Evolutionary conservation across 2,797 vertebrate genomes (phyloP), one percentile per base, ranked within the genome.

Genomic region (Spinus olivaceus): DNA sequence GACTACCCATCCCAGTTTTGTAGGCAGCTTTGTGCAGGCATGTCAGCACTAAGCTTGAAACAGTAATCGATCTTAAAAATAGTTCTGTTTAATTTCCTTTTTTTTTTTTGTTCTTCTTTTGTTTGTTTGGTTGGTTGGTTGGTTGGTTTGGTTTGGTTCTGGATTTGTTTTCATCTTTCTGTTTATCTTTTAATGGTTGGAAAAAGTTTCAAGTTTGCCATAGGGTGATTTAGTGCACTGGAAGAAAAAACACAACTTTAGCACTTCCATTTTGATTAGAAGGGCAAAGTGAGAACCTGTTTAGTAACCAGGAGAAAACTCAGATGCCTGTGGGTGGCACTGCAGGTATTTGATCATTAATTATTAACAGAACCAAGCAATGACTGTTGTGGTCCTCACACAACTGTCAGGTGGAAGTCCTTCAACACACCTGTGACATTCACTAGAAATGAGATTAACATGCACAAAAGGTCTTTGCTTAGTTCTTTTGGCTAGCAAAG

Each of bases 1-100:
- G 85, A 90, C 92, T 96, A 77, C 72, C 95, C 86, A 87, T 70
- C 77, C 63, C 66, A 84, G 74, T 95, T 96, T 93, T 90, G 85
- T 57, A 83, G 69, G 72, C 60, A 95, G 92, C 87, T 96, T 94
- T 79, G 93, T 90, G 74, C 92, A 95, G 63, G 23, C 57, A 57
- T 92, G 90, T 86, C 92, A 97, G 56, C 76, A 91, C 28, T 92
- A 81, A 91, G 87, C 70, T 70, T 66, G 83, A 93, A 97, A 50
- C 8, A 74, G 44, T 61, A 32, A 63, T 44, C 73, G 41, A 88
- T 69, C 37, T 87, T 74, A 53, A 94, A 95, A 94, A 87, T 37
- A 80, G 47, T 66, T 59, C 22, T 50, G 2, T 74, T 53, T 54
- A 25, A 8, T 46, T 70, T 50, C 9, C 3, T 50, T 39, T 37